Conservation (phyloP, 2,797 vertebrate genomes). For the Lagodon rhomboides region DNA sequence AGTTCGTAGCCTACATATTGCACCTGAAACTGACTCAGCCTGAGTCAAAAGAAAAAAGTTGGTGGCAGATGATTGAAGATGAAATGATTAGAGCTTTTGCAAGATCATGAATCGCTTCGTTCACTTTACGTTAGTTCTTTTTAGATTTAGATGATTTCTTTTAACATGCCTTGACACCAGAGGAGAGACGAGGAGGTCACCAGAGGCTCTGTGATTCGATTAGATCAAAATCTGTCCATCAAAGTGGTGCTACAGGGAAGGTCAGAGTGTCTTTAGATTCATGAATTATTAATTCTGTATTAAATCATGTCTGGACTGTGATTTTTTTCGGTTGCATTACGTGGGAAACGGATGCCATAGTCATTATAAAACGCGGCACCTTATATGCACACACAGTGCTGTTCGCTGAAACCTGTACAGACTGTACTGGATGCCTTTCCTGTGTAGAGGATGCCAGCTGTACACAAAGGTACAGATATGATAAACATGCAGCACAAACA, state of each 20-base stretch:
- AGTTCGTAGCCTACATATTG: too few species aligned
- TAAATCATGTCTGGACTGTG: background rate
- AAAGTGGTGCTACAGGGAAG: background rate
- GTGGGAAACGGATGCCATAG: background rate
- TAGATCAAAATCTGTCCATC: constrained; percentile 24
- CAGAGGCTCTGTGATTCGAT: background rate
- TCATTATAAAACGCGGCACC: background rate
- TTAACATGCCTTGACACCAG: background rate
- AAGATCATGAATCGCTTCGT: background rate
- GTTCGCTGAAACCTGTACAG: background rate
- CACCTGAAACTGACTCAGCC: background rate
- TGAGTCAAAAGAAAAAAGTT: background rate
- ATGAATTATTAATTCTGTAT: too few species aligned
- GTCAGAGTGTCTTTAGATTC: constrained; percentile 17
- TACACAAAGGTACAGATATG: constrained; percentile 8
- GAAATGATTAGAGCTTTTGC: background rate
- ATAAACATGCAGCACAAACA: constrained; percentile 42
- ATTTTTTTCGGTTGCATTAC: background rate
- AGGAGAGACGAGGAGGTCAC: constrained; percentile 17
- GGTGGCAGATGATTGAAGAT: constrained; percentile 3
- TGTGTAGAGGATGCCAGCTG: constrained; percentile 11
- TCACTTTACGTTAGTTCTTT: too few species aligned
- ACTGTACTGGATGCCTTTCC: constrained; percentile 2
- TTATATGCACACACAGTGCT: background rate
- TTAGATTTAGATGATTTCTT: background rate